Conservation (phyloP, 1,140 invertebrate genomes). For the Forficula auricularia region DNA sequence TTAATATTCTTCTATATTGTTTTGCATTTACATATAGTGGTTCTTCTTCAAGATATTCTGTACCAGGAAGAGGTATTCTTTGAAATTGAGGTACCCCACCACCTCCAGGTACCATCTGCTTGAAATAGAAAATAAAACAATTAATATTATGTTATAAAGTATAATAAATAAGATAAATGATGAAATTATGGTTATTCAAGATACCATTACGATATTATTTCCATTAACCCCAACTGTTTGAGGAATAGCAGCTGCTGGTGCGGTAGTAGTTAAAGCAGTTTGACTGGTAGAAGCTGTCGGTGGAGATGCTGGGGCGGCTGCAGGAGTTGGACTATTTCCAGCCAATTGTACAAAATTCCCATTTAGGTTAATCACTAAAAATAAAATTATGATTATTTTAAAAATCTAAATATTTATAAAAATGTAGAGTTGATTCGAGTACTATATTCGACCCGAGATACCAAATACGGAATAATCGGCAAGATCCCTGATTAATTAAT, state of each 20-base stretch:
- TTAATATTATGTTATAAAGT: constrained; percentile 2
- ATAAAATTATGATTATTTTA: constrained; percentile 3
- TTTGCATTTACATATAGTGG: constrained; percentile 97
- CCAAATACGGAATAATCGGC: no score
- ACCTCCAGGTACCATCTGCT: constrained; percentile 44
- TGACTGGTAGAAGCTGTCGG: constrained; percentile 24
- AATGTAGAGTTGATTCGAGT: no score
- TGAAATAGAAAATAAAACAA: constrained; percentile 8
- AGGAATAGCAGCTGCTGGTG: constrained; percentile 27
- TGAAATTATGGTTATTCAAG: no score
- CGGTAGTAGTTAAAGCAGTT: constrained; percentile 34
- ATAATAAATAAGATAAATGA: background rate
- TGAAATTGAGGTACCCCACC: constrained; percentile 38
- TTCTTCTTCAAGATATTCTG: constrained; percentile 72
- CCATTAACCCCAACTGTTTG: constrained; percentile 31
- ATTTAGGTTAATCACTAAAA: constrained; percentile 49
- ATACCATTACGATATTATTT: constrained; percentile 45
- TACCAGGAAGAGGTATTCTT: constrained; percentile 40
- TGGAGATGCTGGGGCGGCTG: constrained; percentile 25
- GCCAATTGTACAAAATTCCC: constrained; percentile 51
- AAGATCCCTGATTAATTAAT: no score
- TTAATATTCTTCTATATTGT: constrained; percentile 86
- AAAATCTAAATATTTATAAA: background rate
- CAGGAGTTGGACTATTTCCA: constrained; percentile 14
- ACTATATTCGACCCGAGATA: no score